These are phyloP conservation scores for Eugnorisma glareosa DNA, from an alignment of 2,888 invertebrate genomes.

Conservation along the genomic window DNA sequence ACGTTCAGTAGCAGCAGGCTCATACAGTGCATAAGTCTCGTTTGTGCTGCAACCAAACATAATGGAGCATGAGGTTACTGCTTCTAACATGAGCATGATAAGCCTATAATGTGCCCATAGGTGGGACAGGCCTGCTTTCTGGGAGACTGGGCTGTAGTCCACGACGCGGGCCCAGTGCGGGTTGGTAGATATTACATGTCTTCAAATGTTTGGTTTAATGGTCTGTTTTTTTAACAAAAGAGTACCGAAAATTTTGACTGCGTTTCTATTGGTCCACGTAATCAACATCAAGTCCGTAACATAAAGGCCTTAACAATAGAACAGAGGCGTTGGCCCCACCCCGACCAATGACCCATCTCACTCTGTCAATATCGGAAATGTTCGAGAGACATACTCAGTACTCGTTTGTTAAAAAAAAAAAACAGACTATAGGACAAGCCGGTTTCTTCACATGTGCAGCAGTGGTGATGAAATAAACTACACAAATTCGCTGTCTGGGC, in stretches of 20 bases:
- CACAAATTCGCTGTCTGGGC: neutral
- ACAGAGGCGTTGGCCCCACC: no score
- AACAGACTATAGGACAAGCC: neutral
- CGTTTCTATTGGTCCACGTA: no score
- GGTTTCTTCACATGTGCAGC: neutral
- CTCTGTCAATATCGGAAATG: no score
- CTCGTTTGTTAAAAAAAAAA: no score
- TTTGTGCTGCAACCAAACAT: slow-evolving; percentile 1
- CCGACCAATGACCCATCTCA: no score
- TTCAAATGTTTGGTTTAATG: neutral
- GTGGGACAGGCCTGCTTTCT: neutral
- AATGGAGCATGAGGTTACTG: neutral
- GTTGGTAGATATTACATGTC: neutral
- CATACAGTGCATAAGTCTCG: neutral
- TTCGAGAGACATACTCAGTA: no score
- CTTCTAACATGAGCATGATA: neutral
- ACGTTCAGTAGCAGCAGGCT: neutral
- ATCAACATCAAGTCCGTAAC: no score
- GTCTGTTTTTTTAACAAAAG: no score
- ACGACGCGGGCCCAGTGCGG: neutral
- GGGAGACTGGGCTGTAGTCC: neutral
- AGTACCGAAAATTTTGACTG: no score
- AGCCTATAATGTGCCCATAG: neutral
- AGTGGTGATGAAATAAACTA: neutral
- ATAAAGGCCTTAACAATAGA: no score